These are phyloP conservation scores for Bryconaethiops microstoma DNA, from an alignment of 2,797 vertebrate genomes.

Conservation along the genomic window DNA sequence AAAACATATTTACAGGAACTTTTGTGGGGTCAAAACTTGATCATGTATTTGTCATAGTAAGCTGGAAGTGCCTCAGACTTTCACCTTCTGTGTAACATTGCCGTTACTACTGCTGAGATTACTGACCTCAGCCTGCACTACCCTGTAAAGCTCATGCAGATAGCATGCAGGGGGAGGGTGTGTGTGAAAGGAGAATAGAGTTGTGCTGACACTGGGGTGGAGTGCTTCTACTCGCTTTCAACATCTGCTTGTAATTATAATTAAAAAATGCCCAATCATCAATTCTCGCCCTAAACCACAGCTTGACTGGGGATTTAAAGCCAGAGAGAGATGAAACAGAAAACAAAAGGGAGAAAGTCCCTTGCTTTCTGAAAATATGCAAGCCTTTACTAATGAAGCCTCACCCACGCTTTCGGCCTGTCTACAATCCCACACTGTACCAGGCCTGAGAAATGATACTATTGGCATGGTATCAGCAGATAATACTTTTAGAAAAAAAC, in stretches of 20 bases:
- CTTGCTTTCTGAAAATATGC: neutral
- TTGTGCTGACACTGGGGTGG: neutral
- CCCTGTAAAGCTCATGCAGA: slow-evolving; percentile 10
- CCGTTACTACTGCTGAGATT: neutral
- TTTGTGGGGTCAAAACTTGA: neutral
- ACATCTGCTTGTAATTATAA: slow-evolving; percentile 26
- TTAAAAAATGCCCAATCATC: neutral
- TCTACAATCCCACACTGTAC: neutral
- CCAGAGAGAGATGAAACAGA: neutral
- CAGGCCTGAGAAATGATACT: no score
- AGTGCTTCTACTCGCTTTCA: neutral
- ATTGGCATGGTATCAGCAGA: neutral
- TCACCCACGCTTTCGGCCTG: neutral
- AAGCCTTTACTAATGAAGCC: neutral
- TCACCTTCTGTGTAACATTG: neutral
- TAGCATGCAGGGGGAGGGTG: neutral
- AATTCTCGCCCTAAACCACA: neutral
- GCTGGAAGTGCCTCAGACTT: neutral
- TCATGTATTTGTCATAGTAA: neutral
- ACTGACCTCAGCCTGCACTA: neutral
- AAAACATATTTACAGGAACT: neutral
- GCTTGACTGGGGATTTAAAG: neutral
- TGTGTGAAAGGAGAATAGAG: neutral
- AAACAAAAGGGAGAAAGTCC: neutral
- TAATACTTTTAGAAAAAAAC: neutral